Conservation (phyloP, 2,888 invertebrate species). For the Callimorpha dominula region DNA sequence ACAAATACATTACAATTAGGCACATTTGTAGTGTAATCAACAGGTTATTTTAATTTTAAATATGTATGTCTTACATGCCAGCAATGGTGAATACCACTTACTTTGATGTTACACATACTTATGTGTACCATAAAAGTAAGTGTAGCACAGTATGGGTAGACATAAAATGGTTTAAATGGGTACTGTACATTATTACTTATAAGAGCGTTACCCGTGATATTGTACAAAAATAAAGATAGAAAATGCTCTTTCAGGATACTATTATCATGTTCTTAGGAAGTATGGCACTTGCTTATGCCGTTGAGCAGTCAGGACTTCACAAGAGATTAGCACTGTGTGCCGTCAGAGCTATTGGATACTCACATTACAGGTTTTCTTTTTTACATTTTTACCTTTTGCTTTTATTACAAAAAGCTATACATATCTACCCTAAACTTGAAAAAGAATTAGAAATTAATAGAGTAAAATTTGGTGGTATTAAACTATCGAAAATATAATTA, state of each 20-base stretch:
- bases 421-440: not conserved
- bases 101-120: no score
- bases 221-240: not conserved
- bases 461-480: not conserved
- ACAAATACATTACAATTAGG: no score
- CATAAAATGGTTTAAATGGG: no score
- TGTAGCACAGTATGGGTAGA: no score
- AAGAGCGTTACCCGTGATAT: not conserved
- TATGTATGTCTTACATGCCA: no score
- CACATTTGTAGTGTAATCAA: no score
- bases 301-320: conserved; percentile 78
- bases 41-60: no score
- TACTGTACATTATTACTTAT: no score
- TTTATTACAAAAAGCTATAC: not conserved
- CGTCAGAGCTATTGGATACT: conserved; percentile 74
- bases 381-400: not conserved
- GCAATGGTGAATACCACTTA: no score
- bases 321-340: conserved; percentile 71
- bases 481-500: not conserved
- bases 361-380: conserved; percentile 67
- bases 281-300: conserved; percentile 71
- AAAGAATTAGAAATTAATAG: not conserved
- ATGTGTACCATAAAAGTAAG: no score
- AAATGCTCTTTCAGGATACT: conserved; percentile 61
- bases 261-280: conserved; percentile 77